phyloP scores from a whole-genome alignment of 2,888 invertebrate species.

The Agriotes lineatus region DNA sequence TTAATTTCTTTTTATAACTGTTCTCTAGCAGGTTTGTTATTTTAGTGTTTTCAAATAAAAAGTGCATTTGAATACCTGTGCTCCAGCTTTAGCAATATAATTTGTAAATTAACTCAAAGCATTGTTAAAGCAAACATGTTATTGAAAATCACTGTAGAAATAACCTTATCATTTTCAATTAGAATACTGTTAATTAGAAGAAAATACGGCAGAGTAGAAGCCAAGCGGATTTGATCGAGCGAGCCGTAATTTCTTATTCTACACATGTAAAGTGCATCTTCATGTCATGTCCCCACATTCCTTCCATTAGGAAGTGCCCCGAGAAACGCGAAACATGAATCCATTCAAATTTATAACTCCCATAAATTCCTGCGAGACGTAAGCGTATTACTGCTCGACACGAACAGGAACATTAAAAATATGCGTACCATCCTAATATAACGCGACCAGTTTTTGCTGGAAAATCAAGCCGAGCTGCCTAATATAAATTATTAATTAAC shows the following conservation, averaged over 20 bases:
- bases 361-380: slow-evolving; percentile 30
- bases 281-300: slow-evolving; percentile 29
- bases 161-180: no score
- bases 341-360: slow-evolving; percentile 36
- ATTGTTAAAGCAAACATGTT: no score
- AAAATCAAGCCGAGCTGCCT: slow-evolving; percentile 1
- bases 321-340: slow-evolving; percentile 35
- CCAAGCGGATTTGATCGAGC: slow-evolving; percentile 26
- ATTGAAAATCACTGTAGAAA: no score
- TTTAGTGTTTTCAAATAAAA: no score
- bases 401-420: slow-evolving; percentile 24
- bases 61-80: no score
- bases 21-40: no score
- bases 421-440: not conserved
- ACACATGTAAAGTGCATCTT: slow-evolving; percentile 33
- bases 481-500: not conserved
- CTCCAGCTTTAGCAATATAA: no score
- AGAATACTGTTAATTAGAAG: no score
- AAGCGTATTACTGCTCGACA: slow-evolving; percentile 15
- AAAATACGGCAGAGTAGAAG: no score
- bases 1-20: no score
- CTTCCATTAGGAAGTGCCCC: slow-evolving; percentile 28
- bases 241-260: slow-evolving; percentile 29
- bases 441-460: not conserved
- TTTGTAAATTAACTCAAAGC: no score